Evolutionary conservation across 2,888 invertebrate genomes (phyloP), one percentile per base, ranked within the genome.

Genomic region (Drosophila ustulata): DNA sequence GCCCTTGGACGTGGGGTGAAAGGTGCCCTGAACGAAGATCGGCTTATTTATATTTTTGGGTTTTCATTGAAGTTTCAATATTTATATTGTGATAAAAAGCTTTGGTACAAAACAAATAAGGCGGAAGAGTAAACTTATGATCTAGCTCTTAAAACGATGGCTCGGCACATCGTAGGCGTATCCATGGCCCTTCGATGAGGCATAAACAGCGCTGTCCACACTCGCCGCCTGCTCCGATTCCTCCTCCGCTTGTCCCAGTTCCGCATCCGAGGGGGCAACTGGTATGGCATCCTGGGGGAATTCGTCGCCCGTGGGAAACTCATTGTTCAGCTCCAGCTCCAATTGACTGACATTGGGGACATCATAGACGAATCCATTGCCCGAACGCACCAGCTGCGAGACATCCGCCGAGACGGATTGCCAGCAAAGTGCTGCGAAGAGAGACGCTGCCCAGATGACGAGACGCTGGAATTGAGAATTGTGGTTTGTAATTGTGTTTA

Each of bases 361-460:
- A 58, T 91, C 90, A 49, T 90, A 91, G 3, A 89, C 43, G 45
- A 90, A 90, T n/a, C 90, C 90, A 56, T 90, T 90, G 71, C 90
- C 89, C 2, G 90, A 91, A 26, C 76, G 68, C 11, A 86, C 84
- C 63, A 90, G 52, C 59, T 89, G 78, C 0, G 90, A 90, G 26
- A 79, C 67, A 71, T 87, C 91, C 13, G 91, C 83, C 2, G 23
- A 46, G 4, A 55, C 65, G 9, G 26, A 58, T 18, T 72, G 82
- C 55, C 57, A 63, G 32, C 49, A 56, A 56, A 63, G 8, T 39
- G 25, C 25, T 13, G 46, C 55, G 8, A 55, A 37, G 9, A 62
- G 46, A 45, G 37, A 37, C 37, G 37, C 37, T n/a, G 66, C 25
- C 52, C 69, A 57, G 9, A 84, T 23, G 13, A 69, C 37, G 8